Base-by-base conservation (phyloP, 1,140 invertebrate genomes). In the Lepidurus apus region DNA sequence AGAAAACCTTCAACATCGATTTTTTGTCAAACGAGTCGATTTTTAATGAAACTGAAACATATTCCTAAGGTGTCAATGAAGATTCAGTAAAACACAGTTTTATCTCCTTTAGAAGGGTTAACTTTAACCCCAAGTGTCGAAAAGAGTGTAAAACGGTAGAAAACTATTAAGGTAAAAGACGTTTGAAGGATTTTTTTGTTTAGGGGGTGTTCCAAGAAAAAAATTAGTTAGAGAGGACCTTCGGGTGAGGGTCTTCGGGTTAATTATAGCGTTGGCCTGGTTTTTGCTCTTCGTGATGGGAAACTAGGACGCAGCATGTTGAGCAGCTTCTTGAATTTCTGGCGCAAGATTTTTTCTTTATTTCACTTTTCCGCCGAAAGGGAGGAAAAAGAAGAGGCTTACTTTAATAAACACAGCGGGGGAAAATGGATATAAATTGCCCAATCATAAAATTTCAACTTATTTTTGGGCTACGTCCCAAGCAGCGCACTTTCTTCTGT, bases 271-370 rank as follows among this genome's bases (percentile, higher is more conserved):
- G 9, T 65, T 65, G 53, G 53, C 53, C 53, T 65, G 53, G 17
- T 65, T 65, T 65, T 65, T 65, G 53, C 53, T 21, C 53, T 65
- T 65, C 53, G 53, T 65, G 17, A 21, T 65, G 53, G 53, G 53
- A 65, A 65, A 65, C 53, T 65, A 65, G 53, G 21, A 9, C 53
- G 21, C 17, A 21, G 53, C 53, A 65, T 65, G 53, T 65, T 65
- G 53, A 65, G 21, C 53, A 65, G 53, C 53, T 65, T 65, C 53
- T 65, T 7, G 21, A 65, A 65, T 65, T 65, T 21, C 53, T 13
- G 6, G 21, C 53, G 53, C 17, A 21, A 65, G 8, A 17, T n/a
- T 65, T 7, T 17, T 3, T 65, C 8, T 21, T 6, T 6, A 10
- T 47, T 65, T 65, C 21, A n/a, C 4, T 65, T 21, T 13, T 65